These are phyloP conservation scores for Epinephelus coioides DNA, from an alignment of 2,797 vertebrate species.

Conservation along the genomic window DNA sequence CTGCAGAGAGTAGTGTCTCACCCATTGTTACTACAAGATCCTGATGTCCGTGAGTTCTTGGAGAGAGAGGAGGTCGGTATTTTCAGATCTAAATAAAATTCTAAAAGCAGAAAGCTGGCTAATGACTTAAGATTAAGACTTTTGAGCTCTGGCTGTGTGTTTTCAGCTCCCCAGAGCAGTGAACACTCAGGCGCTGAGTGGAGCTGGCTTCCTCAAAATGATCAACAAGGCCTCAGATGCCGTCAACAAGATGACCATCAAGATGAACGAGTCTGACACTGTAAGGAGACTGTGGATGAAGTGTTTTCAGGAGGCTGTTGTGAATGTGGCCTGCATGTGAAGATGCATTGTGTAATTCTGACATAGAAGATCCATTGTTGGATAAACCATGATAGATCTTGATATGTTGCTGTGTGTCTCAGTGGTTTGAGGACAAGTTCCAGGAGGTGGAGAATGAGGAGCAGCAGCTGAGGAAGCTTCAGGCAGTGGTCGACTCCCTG, in stretches of 20 bases:
- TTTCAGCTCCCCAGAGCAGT: slow-evolving; percentile 93
- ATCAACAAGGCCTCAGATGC: slow-evolving; percentile 96
- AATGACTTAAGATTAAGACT: neutral
- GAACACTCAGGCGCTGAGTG: slow-evolving; percentile 93
- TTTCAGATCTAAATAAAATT: neutral
- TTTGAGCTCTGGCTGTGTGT: slow-evolving; percentile 11
- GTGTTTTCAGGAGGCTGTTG: neutral
- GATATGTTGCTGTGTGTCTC: slow-evolving; percentile 47
- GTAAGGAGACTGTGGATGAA: slow-evolving; percentile 83
- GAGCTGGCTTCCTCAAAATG: slow-evolving; percentile 97
- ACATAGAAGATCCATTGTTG: neutral
- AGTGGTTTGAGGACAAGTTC: slow-evolving; percentile 99
- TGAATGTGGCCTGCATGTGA: neutral
- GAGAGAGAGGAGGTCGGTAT: slow-evolving; percentile 94
- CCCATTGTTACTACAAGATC: slow-evolving; percentile 93
- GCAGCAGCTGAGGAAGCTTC: slow-evolving; percentile 94
- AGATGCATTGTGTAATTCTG: neutral
- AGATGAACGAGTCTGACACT: slow-evolving; percentile 96
- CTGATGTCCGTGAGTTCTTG: slow-evolving; percentile 95
- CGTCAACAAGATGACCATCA: slow-evolving; percentile 99
- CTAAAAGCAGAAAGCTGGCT: neutral
- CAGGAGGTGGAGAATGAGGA: slow-evolving; percentile 96
- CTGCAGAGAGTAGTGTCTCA: slow-evolving; percentile 93
- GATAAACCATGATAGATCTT: neutral
- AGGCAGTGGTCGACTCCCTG: slow-evolving; percentile 91